Base-by-base conservation (phyloP, 2,888 invertebrate genomes). In the Cephus runcator region DNA sequence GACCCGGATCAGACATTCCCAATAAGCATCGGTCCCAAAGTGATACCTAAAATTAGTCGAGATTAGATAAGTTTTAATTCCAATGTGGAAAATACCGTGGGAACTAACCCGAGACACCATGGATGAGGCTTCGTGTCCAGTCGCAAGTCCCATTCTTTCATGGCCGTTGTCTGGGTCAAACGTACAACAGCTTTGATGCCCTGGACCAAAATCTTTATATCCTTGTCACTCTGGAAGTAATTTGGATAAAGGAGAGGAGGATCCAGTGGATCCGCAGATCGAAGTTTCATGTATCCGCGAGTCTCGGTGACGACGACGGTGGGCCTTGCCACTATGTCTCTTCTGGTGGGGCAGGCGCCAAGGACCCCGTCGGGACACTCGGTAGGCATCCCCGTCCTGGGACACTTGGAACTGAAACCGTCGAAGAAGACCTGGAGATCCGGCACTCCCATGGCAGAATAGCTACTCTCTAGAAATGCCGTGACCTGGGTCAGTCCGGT, bases 191-290 rank as follows among this genome's bases (percentile, higher is more conserved):
- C 93, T 83, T 94, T 92, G 34, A 93, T 93, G 9, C 94, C 95
- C 79, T 95, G 94, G 73, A 95, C 89, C 84, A 95, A 89, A 1
- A 94, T 93, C 34, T 92, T 92, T 1, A 94, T 88, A 83, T 96
- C 96, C 76, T 94, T 92, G 81, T 93, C 92, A 75, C 94, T 92
- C 1, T 94, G 92, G 82, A 96, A 93, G 87, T 96, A 96, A 90
- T 96, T 95, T 0, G 96, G 95, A 85, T 95, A 94, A 79, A 97
- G 93, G 40, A 93, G 91, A 0, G 96, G 96, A 78, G 94, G 92
- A 30, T 94, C 93, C 78, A 93, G 92, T 0, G 96, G 96, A 90
- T 96, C 93, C 11, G 87, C 92, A 0, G 94, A 94, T 80, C 93
- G 92, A 11, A 97, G 91, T 83, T 93, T 93, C 73, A 97, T 87